Evolutionary conservation across 2,113 vertebrate genomes (phyloP).

Genomic region (Eulemur rufifrons): DNA sequence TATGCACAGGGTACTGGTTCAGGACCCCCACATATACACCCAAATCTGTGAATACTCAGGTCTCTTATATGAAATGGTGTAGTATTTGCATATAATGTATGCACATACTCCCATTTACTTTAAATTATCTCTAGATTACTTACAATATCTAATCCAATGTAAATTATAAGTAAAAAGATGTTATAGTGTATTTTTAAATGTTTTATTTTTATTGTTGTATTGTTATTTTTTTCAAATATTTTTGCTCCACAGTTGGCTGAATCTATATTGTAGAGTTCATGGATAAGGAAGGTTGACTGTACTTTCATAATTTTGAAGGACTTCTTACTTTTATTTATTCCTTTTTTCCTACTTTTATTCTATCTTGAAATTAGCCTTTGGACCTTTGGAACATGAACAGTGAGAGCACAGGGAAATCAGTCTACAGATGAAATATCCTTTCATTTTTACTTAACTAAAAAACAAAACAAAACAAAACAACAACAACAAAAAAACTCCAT

Average conservation of each 20-base stretch:
- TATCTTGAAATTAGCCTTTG: slow-evolving; percentile 18
- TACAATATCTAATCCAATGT: not conserved
- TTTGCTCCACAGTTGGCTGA: not conserved
- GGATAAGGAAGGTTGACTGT: not conserved
- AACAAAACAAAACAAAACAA: not conserved
- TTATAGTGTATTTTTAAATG: not conserved
- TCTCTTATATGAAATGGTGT: not conserved
- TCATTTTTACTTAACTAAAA: slow-evolving; percentile 43
- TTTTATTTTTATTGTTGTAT: not conserved
- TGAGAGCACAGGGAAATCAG: not conserved
- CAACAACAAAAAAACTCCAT: slow-evolving; percentile 23
- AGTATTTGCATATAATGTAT: not conserved
- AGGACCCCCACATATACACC: too few species aligned
- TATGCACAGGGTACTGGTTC: not conserved
- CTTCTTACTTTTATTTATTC: not conserved
- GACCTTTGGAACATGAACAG: slow-evolving; percentile 11
- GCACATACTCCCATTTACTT: not conserved
- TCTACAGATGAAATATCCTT: slow-evolving; percentile 13
- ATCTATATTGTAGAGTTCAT: not conserved
- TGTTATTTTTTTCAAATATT: not conserved
- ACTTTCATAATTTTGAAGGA: not conserved
- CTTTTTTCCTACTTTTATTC: not conserved
- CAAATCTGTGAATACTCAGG: not conserved
- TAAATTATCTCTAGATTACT: not conserved
- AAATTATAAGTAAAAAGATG: not conserved